phyloP scores from a whole-genome alignment of 2,113 vertebrate genomes.

The Sus scrofa region T2T-Sscrofa CM000812.6:22260001-22260500 shows the following conservation, averaged over 20 bases:
- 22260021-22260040: slow-evolving; percentile 4
- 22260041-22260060: neutral
- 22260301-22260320: neutral
- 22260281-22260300: neutral
- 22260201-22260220: neutral
- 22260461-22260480: slow-evolving; percentile 30
- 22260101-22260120: neutral
- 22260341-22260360: neutral
- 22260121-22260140: neutral
- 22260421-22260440: neutral
- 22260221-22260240: neutral
- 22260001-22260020: neutral
- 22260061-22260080: neutral
- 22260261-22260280: neutral
- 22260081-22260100: neutral
- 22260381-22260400: slow-evolving; percentile 31
- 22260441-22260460: neutral
- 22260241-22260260: neutral
- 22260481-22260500: neutral
- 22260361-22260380: neutral
- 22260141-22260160: neutral
- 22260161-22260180: neutral
- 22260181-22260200: neutral
- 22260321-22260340: neutral
- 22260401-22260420: slow-evolving; percentile 13